Conservation (phyloP, 2,888 invertebrate species). For the Hybos culiciformis region DNA sequence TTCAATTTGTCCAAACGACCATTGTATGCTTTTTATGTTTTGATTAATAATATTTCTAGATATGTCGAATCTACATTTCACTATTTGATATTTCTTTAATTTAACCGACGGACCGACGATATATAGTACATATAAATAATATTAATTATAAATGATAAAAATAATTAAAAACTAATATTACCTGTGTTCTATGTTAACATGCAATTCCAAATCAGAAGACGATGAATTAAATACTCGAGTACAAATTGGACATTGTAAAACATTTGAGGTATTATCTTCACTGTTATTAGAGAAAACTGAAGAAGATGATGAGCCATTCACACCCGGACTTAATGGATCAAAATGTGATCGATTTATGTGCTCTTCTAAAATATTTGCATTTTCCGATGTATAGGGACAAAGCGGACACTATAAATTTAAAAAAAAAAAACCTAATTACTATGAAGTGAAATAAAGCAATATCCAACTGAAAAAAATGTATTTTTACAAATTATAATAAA, state of each 20-base stretch:
- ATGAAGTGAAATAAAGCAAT: no score
- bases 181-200: constrained; percentile 73
- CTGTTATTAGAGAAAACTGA: no score
- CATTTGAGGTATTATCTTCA: constrained; percentile 33
- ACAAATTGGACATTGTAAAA: constrained; percentile 67
- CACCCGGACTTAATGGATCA: constrained; percentile 32
- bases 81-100: no score
- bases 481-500: neutral
- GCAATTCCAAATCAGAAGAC: constrained; percentile 66
- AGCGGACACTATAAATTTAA: constrained; percentile 60
- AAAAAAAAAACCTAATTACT: constrained; percentile 11
- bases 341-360: constrained; percentile 76
- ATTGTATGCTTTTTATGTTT: no score
- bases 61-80: no score
- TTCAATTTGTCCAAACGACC: no score
- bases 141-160: no score
- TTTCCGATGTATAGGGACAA: constrained; percentile 61
- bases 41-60: no score
- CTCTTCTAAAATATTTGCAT: constrained; percentile 60
- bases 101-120: no score
- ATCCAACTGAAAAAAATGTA: no score
- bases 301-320: constrained; percentile 27
- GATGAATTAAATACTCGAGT: constrained; percentile 54
- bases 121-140: no score
- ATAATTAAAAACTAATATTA: no score